Base-by-base conservation (phyloP, 2,113 vertebrate species). In the Rhinopomastus cyanomelas region DNA sequence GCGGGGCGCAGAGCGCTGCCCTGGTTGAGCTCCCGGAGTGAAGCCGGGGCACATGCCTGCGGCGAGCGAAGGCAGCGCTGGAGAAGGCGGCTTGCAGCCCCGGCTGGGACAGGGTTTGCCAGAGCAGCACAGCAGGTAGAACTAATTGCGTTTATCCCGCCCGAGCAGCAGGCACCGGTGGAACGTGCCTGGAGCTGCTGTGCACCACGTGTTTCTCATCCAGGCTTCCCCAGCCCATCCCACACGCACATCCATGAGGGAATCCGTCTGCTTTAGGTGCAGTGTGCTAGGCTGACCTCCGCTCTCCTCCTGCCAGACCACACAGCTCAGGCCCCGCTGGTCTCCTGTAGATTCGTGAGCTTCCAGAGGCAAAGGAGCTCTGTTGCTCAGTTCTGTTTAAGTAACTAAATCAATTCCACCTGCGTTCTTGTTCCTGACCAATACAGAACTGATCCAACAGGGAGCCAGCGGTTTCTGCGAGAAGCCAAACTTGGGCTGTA, bases 121-220 rank as follows among this genome's bases (percentile, higher is more conserved):
- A 85, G 93, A 93, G 96, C 95, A 94, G 42, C 86, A 95, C 82
- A 81, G 88, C 88, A 94, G 72, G 53, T 82, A 83, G 81, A 95
- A 88, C 93, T 95, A 97, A 96, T 60, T 76, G 82, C 12, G 8
- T 87, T 95, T 92, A 84, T 55, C 80, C 79, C 94, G 79, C 82
- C 77, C 78, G 85, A 88, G 85, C 91, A 94, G 93, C 78, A 88
- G 81, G 67, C 65, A 85, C 62, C 81, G 60, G 59, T 73, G 81
- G 92, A 94, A 92, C 87, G 51, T 77, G 80, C 60, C 95, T 94
- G 68, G 87, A 92, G 91, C 80, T 94, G 69, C 92, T 89, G 73
- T 84, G 62, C 82, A 62, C 85, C 91, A 14, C 72, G 9, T 67
- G 82, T 83, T 81, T 94, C 80, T 77, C 80, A 88, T 88, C 93